Evolutionary conservation across 1,140 invertebrate genomes (phyloP).

Genomic region (Eciton burchellii): DNA sequence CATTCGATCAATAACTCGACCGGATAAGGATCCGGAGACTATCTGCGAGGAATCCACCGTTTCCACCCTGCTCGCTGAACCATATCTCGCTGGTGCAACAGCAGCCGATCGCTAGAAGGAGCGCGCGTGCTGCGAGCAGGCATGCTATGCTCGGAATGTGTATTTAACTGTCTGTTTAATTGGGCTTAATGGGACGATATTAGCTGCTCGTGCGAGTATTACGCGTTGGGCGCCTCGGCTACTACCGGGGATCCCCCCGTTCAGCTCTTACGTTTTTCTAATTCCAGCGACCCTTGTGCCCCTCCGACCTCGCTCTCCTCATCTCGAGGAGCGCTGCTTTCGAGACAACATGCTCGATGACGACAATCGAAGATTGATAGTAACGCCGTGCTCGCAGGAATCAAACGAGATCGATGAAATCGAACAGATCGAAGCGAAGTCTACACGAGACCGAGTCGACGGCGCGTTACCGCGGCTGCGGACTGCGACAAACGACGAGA

Average conservation of each 20-base stretch:
- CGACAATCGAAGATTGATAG: neutral
- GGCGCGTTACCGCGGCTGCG: neutral
- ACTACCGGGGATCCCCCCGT: conserved; percentile 20
- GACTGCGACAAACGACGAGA: conserved; percentile 62
- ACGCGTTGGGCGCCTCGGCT: conserved; percentile 60
- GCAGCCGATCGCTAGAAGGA: conserved; percentile 12
- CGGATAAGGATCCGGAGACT: no score
- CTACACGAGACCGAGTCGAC: neutral
- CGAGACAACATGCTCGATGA: neutral
- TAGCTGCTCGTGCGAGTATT: conserved; percentile 79
- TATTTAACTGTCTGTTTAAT: conserved; percentile 81
- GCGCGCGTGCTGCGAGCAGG: conserved; percentile 44
- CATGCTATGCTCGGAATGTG: conserved; percentile 79
- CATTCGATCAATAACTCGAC: neutral
- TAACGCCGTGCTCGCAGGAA: no score
- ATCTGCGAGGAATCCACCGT: neutral
- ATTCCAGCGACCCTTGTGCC: conserved; percentile 18
- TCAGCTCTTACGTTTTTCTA: conserved; percentile 32
- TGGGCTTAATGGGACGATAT: conserved; percentile 83
- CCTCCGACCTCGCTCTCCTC: neutral
- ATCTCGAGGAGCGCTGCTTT: no score
- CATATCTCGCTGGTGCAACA: conserved; percentile 21
- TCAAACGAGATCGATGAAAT: neutral
- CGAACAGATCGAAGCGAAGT: neutral
- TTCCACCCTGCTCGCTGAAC: neutral